Conservation (phyloP, 35 echinoderm and acorn worm species). For the Ptychodera flava region DNA sequence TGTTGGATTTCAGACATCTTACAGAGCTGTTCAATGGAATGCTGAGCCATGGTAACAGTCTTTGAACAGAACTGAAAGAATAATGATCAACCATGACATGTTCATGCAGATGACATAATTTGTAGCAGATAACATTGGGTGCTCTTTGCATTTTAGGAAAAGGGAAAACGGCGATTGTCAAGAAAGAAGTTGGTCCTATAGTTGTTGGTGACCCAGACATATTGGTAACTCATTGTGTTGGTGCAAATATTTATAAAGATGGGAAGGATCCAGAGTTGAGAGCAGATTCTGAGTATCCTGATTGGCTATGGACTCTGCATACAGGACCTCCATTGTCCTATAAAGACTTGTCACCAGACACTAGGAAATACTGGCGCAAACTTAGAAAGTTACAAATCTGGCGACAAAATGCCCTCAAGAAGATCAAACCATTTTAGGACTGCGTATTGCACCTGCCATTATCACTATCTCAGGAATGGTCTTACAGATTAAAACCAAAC, state of each 20-base stretch:
- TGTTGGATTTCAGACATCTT: no score
- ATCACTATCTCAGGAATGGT: no score
- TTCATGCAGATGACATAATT: no score
- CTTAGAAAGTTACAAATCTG: conserved; percentile 79
- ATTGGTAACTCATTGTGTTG: conserved; percentile 65
- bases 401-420: conserved; percentile 74
- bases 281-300: conserved; percentile 83
- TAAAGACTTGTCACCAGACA: conserved; percentile 63
- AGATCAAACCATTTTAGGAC: conserved; percentile 57
- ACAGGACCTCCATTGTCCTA: conserved; percentile 57
- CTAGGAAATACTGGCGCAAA: conserved; percentile 77
- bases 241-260: conserved; percentile 75
- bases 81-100: no score
- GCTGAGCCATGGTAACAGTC: no score
- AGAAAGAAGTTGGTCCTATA: neutral
- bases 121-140: no score
- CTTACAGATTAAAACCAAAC: no score
- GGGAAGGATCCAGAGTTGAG: conserved; percentile 60
- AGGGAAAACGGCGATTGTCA: neutral
- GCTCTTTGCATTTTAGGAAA: no score
- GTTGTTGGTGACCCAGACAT: conserved; percentile 52
- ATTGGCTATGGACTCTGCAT: conserved; percentile 93
- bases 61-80: no score
- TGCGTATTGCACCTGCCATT: no score
- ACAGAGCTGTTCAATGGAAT: no score